Percentiles rank a stretch among this genome's conserved stretches.
Evolutionary conservation across 2,113 vertebrate species (phyloP).

Genomic region (Larimichthys polyactis): DNA sequence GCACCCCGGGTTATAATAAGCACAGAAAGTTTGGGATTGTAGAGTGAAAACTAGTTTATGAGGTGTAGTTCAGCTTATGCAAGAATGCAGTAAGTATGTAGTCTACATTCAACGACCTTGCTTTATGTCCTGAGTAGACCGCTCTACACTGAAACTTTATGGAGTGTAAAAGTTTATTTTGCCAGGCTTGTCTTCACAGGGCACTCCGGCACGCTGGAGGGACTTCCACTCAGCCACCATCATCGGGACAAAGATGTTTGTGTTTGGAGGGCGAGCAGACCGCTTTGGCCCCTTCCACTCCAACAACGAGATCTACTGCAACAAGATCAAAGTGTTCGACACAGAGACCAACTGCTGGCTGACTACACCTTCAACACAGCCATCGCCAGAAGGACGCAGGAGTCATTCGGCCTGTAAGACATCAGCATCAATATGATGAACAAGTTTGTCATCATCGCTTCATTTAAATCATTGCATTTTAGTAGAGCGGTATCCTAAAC

Average conservation of each 20-base stretch:
- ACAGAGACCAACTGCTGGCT: conserved; percentile 95
- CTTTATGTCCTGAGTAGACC: background rate
- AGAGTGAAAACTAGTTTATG: background rate
- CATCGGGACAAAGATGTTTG: conserved; percentile 95
- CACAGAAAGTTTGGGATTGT: background rate
- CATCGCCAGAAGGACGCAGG: conserved; percentile 92
- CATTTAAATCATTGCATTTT: background rate
- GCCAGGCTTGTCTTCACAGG: conserved; percentile 78
- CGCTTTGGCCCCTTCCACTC: conserved; percentile 98
- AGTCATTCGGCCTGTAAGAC: conserved; percentile 98
- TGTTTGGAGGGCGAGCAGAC: conserved; percentile 96
- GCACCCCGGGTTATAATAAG: background rate
- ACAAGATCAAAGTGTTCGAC: conserved; percentile 96
- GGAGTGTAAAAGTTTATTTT: background rate
- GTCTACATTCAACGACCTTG: background rate
- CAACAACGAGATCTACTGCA: conserved; percentile 99
- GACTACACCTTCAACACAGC: conserved; percentile 87
- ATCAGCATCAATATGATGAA: background rate
- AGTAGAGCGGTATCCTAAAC: background rate
- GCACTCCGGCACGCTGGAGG: conserved; percentile 94
- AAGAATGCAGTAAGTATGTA: background rate
- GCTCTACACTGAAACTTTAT: conserved; percentile 13
- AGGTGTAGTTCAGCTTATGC: background rate
- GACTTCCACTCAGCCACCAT: conserved; percentile 99
- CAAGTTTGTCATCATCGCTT: background rate